phyloP scores from a whole-genome alignment of 2,113 vertebrate species.

The Dicrurus megarhynchus region DNA sequence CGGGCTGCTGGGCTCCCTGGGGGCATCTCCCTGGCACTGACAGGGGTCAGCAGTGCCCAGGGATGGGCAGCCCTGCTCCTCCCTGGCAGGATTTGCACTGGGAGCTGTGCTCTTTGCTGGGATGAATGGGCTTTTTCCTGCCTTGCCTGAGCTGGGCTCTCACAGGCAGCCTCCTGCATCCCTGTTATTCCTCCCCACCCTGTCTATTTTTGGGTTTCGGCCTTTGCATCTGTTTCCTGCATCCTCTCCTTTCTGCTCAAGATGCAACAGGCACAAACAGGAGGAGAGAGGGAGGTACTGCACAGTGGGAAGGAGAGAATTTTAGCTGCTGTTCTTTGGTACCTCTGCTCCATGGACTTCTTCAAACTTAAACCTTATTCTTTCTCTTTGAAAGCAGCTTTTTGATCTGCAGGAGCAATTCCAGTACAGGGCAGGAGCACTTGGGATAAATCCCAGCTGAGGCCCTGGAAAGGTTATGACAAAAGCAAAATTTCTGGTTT shows the following conservation, averaged over 20 bases:
- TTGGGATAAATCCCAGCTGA: not conserved
- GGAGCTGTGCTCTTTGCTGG: not conserved
- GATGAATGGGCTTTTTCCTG: not conserved
- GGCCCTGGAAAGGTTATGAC: not conserved
- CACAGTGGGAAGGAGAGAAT: not conserved
- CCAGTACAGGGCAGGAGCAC: not conserved
- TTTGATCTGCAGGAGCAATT: not conserved
- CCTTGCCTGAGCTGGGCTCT: not conserved
- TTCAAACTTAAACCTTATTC: not conserved
- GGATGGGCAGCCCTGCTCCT: not conserved
- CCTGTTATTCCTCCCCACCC: not conserved
- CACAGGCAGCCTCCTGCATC: not conserved
- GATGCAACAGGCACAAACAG: not conserved
- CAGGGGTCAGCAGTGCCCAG: not conserved
- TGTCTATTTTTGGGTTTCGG: conserved; percentile 33
- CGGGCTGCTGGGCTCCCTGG: not conserved
- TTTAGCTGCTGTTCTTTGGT: not conserved
- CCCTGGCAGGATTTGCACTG: not conserved
- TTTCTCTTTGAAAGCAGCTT: not conserved
- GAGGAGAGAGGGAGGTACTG: not conserved
- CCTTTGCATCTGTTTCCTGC: conserved; percentile 41
- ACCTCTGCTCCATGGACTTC: not conserved
- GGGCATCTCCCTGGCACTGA: not conserved
- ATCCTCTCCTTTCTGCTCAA: conserved; percentile 5
- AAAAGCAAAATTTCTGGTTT: not conserved